These are phyloP conservation scores for Bovichtus diacanthus DNA, from an alignment of 2,797 vertebrate genomes.

Conservation along the genomic window DNA sequence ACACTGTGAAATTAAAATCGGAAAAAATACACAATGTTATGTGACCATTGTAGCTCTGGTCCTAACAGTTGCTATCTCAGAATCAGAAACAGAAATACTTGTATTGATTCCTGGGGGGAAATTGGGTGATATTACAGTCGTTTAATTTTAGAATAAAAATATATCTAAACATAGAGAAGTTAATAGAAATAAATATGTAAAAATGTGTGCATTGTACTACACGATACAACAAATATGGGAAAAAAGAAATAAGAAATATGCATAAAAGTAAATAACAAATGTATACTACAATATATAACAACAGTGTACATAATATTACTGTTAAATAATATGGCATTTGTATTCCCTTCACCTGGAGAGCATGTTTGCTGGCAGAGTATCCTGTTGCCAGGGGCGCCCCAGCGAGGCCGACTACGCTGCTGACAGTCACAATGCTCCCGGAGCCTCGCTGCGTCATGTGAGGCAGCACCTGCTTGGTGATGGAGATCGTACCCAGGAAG, in stretches of 20 bases:
- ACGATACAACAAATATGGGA: too few relatives aligned
- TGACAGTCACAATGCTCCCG: conserved; percentile 91
- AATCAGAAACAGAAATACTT: too few relatives aligned
- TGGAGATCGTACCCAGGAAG: conserved; percentile 92
- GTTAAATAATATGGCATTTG: not conserved
- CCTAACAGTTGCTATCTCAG: not conserved
- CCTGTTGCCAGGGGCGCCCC: conserved; percentile 88
- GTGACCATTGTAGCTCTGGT: not conserved
- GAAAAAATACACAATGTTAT: not conserved
- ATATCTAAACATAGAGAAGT: too few relatives aligned
- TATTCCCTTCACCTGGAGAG: conserved; percentile 87
- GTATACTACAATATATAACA: too few relatives aligned
- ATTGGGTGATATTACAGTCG: too few relatives aligned
- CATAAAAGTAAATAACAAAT: too few relatives aligned
- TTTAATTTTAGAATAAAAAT: too few relatives aligned
- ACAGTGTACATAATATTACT: too few relatives aligned
- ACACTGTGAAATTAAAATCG: not conserved
- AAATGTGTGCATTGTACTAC: too few relatives aligned
- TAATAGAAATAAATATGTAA: too few relatives aligned
- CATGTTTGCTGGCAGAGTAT: conserved; percentile 95
- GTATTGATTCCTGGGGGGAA: too few relatives aligned
- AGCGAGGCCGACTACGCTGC: conserved; percentile 89
- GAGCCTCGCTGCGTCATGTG: conserved; percentile 89
- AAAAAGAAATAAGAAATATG: too few relatives aligned
- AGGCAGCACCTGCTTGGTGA: conserved; percentile 92